Base-by-base conservation (phyloP, 2,797 vertebrate genomes). In the Amphiprion clarkii region DNA sequence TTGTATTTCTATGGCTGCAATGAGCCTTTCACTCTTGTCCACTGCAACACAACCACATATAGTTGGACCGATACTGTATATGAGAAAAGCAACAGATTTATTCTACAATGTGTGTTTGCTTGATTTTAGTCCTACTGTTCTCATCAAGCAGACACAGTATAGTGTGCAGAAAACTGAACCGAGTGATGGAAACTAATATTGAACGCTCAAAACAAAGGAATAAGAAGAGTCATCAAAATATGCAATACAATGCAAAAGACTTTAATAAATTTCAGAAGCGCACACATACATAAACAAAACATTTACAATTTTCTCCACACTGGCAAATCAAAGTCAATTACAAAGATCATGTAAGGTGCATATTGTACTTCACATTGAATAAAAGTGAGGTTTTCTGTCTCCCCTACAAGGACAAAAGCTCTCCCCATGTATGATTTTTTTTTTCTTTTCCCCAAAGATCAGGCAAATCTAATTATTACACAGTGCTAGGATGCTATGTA, bases 241-340 rank as follows among this genome's bases (percentile, higher is more conserved):
- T 90, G 83, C 88, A 88, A 90, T 95, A 95, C 92, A 94, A 95
- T 96, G 95, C 94, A 96, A 96, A 96, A 95, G 88, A 95, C 95
- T 96, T 96, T 96, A 96, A 96, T 96, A 94, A 95, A 95, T 89
- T 94, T 91, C 91, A 93, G 92, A 96, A 96, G 95, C 95, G 92
- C 93, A 95, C 95, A 96, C 95, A 96, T 95, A 95, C 94, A 95
- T 93, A 90, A 95, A 95, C 94, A 95, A 94, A 95, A 95, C 94
- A 95, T 92, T 93, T 93, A 95, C 94, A 96, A 82, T 92, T 93
- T 91, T 94, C 89, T 94, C 91, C 92, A 96, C 95, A 94, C 93
- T 93, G 93, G 94, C 94, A 96, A 96, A 95, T 94, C 90, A 95
- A 95, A 92, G 78, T 87, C 89, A 93, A 90, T 93, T 94, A 96